phyloP scores from a whole-genome alignment of 2,888 invertebrate species.

The Drosophila subquinaria region DNA sequence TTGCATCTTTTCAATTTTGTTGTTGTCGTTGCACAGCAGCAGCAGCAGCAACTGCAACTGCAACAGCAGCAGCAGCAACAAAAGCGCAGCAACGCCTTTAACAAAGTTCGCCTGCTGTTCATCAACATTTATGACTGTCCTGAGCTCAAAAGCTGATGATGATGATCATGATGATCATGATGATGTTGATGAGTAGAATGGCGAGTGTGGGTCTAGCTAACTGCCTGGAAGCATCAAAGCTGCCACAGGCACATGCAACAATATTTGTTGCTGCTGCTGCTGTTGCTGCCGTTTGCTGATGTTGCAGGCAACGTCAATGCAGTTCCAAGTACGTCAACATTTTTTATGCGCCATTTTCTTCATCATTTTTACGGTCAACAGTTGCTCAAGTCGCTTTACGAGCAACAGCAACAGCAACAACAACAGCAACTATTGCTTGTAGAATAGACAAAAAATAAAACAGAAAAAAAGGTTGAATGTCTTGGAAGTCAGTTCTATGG shows the following conservation, averaged over 20 bases:
- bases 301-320: conserved; percentile 33
- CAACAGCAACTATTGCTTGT: conserved; percentile 34
- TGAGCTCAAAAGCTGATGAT: conserved; percentile 22
- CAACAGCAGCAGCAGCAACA: conserved; percentile 65
- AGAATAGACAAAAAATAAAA: conserved; percentile 45
- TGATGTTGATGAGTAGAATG: conserved; percentile 23
- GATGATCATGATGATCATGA: background rate
- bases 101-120: conserved; percentile 80
- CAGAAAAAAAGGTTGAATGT: conserved; percentile 22
- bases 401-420: conserved; percentile 22
- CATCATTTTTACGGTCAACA: conserved; percentile 67
- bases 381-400: conserved; percentile 61
- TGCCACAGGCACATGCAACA: conserved; percentile 63
- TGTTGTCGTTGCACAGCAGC: conserved; percentile 68
- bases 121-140: conserved; percentile 79
- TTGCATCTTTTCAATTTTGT: conserved; percentile 78
- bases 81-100: conserved; percentile 76
- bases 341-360: conserved; percentile 71
- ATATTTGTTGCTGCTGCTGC: conserved; percentile 53
- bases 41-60: conserved; percentile 38
- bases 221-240: conserved; percentile 41
- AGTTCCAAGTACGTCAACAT: conserved; percentile 62
- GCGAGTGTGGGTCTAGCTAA: conserved; percentile 22
- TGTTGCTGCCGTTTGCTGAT: conserved; percentile 27
- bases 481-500: conserved; percentile 42